A percentile compares a stretch with the other conserved stretches of the same genome.
These are phyloP conservation scores for Lutjanus erythropterus DNA, from an alignment of 2,113 vertebrate genomes.

Conservation along the genomic window DNA sequence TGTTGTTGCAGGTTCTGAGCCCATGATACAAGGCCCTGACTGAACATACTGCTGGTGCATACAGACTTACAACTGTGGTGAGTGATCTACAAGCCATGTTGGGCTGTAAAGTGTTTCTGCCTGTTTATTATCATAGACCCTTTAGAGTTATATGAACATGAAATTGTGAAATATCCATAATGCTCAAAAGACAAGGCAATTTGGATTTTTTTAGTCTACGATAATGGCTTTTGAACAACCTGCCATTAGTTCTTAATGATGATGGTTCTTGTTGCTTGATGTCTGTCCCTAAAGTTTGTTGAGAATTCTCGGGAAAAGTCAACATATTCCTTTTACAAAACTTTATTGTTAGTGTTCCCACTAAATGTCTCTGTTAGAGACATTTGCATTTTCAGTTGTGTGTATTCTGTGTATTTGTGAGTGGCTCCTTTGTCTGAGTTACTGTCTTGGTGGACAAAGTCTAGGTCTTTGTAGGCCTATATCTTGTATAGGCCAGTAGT, in stretches of 20 bases:
- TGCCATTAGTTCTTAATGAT: background rate
- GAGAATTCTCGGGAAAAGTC: background rate
- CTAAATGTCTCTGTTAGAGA: background rate
- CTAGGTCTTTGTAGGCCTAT: background rate
- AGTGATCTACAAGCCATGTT: slow-evolving; percentile 45
- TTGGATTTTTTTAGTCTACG: background rate
- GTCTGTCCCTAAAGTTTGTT: background rate
- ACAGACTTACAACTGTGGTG: slow-evolving; percentile 77
- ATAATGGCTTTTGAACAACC: background rate
- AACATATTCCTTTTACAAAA: background rate
- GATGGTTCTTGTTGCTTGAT: background rate
- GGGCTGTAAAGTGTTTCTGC: slow-evolving; percentile 10
- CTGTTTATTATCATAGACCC: background rate
- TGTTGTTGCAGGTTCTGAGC: slow-evolving; percentile 62
- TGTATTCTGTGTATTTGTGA: background rate
- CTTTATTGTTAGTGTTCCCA: background rate
- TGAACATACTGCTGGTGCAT: slow-evolving; percentile 61
- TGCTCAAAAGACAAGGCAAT: background rate
- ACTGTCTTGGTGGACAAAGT: background rate
- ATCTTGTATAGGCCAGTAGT: background rate
- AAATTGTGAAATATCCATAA: background rate
- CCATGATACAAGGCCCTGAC: slow-evolving; percentile 62
- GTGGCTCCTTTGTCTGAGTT: background rate
- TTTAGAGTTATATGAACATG: background rate
- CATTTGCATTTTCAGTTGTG: background rate